A percentile compares a stretch with the other conserved stretches of the same genome.
These are phyloP conservation scores for Dicrurus megarhynchus DNA, from an alignment of 2,113 vertebrate species.

Conservation along the genomic window DNA sequence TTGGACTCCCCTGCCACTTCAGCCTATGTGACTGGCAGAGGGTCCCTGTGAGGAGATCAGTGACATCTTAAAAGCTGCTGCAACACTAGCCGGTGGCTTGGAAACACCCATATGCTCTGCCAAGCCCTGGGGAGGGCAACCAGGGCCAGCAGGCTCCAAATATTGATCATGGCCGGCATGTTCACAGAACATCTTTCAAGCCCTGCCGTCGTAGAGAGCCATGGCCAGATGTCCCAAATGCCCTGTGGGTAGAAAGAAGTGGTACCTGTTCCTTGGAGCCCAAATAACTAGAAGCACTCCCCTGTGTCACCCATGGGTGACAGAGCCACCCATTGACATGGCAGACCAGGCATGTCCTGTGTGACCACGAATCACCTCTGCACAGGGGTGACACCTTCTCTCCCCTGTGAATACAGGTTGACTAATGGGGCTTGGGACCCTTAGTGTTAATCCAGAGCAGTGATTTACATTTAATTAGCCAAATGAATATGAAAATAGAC, in stretches of 20 bases:
- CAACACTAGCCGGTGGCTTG: not conserved
- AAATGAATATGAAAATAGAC: constrained; percentile 45
- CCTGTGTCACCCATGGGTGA: not conserved
- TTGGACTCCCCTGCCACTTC: not conserved
- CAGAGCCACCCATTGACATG: not conserved
- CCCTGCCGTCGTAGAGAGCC: fast-evolving
- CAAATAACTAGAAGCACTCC: not conserved
- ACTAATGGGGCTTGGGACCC: not conserved
- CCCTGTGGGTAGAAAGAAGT: not conserved
- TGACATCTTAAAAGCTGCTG: constrained; percentile 49
- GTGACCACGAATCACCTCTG: not conserved
- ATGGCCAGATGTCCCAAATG: constrained; percentile 8
- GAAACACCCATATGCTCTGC: constrained; percentile 44
- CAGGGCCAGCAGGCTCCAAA: constrained; percentile 1
- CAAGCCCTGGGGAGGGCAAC: not conserved
- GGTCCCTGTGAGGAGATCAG: not conserved
- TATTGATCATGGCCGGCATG: constrained; percentile 12
- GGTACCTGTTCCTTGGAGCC: not conserved
- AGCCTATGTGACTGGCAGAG: not conserved
- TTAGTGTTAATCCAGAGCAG: not conserved
- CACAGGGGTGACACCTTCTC: not conserved
- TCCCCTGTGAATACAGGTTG: not conserved
- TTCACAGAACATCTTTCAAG: not conserved
- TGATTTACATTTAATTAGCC: constrained; percentile 27
- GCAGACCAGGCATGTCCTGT: fast-evolving